Conservation (phyloP, 2,113 vertebrate genomes). For the Megalops atlanticus region DNA sequence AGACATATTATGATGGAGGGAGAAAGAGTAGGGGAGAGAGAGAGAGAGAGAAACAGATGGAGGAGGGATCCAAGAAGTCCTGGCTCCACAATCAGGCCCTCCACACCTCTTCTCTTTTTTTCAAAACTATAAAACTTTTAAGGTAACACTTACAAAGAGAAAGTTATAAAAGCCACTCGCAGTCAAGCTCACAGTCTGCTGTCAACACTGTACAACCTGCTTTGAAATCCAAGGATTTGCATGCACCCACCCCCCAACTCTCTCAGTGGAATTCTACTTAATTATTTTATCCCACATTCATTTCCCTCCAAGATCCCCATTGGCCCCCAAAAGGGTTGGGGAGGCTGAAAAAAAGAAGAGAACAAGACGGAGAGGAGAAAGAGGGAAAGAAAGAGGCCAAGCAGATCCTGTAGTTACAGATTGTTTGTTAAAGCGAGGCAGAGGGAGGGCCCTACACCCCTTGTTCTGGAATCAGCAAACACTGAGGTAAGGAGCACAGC, state of each 20-base stretch:
- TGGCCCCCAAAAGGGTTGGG: neutral
- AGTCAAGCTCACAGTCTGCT: constrained; percentile 9
- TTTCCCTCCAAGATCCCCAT: neutral
- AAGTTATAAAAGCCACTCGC: neutral
- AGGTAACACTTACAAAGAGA: neutral
- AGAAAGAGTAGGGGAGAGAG: constrained; percentile 37
- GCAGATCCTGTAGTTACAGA: neutral
- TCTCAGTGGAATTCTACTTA: neutral
- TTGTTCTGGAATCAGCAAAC: too few species aligned
- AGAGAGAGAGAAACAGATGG: constrained; percentile 27
- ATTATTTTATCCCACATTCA: constrained; percentile 16
- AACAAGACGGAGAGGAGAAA: neutral
- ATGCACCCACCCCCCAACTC: too few species aligned
- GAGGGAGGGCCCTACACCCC: too few species aligned
- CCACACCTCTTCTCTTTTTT: neutral
- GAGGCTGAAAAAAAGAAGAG: neutral
- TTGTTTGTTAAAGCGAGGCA: neutral
- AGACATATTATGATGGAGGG: neutral
- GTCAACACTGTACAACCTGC: neutral
- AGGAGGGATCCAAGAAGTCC: constrained; percentile 9
- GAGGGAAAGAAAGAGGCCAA: neutral
- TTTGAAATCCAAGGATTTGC: constrained; percentile 11
- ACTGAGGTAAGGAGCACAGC: too few species aligned
- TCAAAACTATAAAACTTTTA: constrained; percentile 10
- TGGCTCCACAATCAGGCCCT: neutral